Conservation (phyloP, 2,888 invertebrate species). For the Fragum fragum region DNA sequence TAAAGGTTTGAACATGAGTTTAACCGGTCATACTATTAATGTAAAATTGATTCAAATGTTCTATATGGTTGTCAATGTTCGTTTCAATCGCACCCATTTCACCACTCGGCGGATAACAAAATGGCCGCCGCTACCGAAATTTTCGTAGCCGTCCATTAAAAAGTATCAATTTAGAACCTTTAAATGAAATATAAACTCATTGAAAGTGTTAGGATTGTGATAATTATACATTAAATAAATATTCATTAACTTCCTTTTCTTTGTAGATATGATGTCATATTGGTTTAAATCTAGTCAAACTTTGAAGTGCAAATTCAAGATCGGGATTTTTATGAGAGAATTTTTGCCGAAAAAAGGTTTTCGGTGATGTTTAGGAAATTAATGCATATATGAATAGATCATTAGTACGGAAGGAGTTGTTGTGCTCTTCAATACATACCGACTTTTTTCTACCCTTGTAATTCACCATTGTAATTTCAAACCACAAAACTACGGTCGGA, state of each 20-base stretch:
- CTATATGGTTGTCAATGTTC: slow-evolving; percentile 51
- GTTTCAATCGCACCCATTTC: slow-evolving; percentile 67
- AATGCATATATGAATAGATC: slow-evolving; percentile 34
- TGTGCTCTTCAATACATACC: slow-evolving; percentile 51
- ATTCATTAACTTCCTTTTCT: slow-evolving; percentile 44
- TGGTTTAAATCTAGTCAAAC: background rate
- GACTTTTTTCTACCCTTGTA: slow-evolving; percentile 52
- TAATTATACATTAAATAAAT: background rate
- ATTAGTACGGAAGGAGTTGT: slow-evolving; percentile 29
- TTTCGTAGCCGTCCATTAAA: background rate
- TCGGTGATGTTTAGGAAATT: slow-evolving; percentile 37
- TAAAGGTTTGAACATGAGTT: background rate
- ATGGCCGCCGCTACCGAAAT: slow-evolving; percentile 57
- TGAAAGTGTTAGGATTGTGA: slow-evolving; percentile 39
- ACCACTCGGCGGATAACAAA: slow-evolving; percentile 64
- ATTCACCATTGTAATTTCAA: slow-evolving; percentile 69
- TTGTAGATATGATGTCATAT: background rate
- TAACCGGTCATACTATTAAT: background rate
- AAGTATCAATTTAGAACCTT: background rate
- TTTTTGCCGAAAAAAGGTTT: slow-evolving; percentile 9
- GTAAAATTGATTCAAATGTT: background rate
- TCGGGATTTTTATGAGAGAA: slow-evolving; percentile 12
- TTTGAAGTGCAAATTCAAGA: background rate
- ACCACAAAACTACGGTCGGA: slow-evolving; percentile 44
- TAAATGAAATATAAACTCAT: background rate